These are phyloP conservation scores for Lepus timidus DNA, from an alignment of 2,113 vertebrate species.

Conservation along the genomic window DNA sequence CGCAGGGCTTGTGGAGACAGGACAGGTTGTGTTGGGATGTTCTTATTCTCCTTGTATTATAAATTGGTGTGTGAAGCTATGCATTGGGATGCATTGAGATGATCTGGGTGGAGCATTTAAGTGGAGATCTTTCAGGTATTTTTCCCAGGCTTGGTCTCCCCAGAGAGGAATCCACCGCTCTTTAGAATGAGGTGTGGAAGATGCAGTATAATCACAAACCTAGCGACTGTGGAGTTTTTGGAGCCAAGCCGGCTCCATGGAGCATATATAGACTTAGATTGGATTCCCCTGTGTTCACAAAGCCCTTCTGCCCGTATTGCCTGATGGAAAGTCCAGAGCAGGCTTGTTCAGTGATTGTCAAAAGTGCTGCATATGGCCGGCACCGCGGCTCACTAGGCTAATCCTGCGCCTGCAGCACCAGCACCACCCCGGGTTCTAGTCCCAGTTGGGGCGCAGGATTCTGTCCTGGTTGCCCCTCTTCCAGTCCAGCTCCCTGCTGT, in stretches of 20 bases:
- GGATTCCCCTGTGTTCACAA: neutral
- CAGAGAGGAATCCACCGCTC: neutral
- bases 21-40: neutral
- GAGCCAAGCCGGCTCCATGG: neutral
- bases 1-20: neutral
- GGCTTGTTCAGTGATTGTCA: neutral
- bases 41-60: neutral
- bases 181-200: neutral
- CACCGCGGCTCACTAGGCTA: no score
- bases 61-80: neutral
- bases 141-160: constrained; percentile 10
- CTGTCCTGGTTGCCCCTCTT: no score
- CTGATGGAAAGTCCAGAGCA: neutral
- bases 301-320: neutral
- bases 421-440: no score
- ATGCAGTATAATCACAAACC: neutral
- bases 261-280: neutral
- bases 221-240: neutral
- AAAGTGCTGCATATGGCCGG: neutral
- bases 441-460: no score
- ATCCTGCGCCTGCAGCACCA: no score
- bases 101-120: neutral
- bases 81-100: neutral
- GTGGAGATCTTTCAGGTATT: neutral
- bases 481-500: no score